These are phyloP conservation scores for Tupiocoris notatus DNA, from an alignment of 2,888 invertebrate species.

Conservation along the genomic window DNA sequence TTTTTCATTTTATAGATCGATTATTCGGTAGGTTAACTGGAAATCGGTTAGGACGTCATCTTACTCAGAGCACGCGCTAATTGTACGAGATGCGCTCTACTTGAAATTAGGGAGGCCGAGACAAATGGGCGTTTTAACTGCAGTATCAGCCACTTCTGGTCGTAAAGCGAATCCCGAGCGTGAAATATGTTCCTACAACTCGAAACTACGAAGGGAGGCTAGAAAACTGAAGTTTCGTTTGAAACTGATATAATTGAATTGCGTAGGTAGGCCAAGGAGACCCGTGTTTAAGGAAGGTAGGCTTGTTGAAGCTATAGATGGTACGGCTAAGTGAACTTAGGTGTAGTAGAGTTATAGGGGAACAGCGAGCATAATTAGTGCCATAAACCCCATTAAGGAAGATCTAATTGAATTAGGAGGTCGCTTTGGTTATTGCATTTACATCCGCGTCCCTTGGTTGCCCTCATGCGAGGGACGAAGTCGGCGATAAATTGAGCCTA, in stretches of 20 bases:
- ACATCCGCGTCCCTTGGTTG: slow-evolving; percentile 17
- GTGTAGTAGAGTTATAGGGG: slow-evolving; percentile 2
- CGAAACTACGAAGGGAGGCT: neutral
- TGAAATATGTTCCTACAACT: neutral
- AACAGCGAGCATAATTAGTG: slow-evolving; percentile 43
- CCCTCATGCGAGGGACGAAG: neutral
- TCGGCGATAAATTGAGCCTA: slow-evolving; percentile 40
- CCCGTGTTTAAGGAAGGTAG: slow-evolving; percentile 28
- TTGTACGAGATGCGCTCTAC: no score
- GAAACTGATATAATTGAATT: slow-evolving; percentile 31
- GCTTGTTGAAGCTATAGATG: neutral
- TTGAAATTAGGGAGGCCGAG: neutral
- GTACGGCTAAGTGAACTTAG: neutral
- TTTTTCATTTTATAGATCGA: no score
- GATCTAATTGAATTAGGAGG: slow-evolving; percentile 44
- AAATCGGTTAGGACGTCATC: no score
- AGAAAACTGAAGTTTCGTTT: slow-evolving; percentile 24
- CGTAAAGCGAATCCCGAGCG: neutral
- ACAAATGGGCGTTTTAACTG: neutral
- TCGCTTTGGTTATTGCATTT: slow-evolving; percentile 45
- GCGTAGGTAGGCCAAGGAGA: neutral
- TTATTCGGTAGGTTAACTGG: no score
- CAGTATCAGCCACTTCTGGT: neutral
- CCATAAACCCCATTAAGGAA: slow-evolving; percentile 45
- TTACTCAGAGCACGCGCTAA: no score